Conservation (phyloP, 2,888 invertebrate species). For the Hyppa rectilinea region DNA sequence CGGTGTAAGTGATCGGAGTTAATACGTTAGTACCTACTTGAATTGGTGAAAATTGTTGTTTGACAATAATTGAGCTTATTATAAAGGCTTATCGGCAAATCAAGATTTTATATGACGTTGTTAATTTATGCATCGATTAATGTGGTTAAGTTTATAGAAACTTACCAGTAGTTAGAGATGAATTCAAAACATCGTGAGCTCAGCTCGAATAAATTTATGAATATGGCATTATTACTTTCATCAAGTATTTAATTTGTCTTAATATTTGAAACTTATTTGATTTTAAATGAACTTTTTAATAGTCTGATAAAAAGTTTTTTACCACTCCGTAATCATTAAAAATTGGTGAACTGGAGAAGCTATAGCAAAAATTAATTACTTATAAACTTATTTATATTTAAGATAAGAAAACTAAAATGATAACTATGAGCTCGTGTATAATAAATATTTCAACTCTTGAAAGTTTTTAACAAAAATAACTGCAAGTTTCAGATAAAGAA, state of each 20-base stretch:
- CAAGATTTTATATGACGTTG: background rate
- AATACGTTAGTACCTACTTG: no score
- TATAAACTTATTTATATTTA: conserved; percentile 51
- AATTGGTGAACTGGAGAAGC: background rate
- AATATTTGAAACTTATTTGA: conserved; percentile 4
- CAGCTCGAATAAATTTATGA: background rate
- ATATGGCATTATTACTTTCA: background rate
- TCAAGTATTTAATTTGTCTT: background rate
- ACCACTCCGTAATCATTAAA: background rate
- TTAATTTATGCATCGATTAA: background rate
- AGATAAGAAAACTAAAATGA: conserved; percentile 50
- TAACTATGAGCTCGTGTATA: conserved; percentile 43
- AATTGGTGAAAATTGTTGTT: background rate
- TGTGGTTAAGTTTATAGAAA: background rate
- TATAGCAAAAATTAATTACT: conserved; percentile 36
- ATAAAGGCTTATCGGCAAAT: background rate
- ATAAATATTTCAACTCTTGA: conserved; percentile 50
- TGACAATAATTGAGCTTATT: background rate
- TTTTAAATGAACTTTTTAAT: background rate
- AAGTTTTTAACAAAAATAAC: conserved; percentile 59
- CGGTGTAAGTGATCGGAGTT: no score
- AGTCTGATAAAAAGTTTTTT: accelerated
- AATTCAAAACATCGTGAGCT: background rate
- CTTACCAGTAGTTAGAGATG: no score
- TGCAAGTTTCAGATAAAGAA: conserved; percentile 61